A percentile compares a stretch with the other conserved stretches of the same genome.
Evolutionary conservation across 2,888 invertebrate species (phyloP).

Genomic region (Morpho achilles): DNA sequence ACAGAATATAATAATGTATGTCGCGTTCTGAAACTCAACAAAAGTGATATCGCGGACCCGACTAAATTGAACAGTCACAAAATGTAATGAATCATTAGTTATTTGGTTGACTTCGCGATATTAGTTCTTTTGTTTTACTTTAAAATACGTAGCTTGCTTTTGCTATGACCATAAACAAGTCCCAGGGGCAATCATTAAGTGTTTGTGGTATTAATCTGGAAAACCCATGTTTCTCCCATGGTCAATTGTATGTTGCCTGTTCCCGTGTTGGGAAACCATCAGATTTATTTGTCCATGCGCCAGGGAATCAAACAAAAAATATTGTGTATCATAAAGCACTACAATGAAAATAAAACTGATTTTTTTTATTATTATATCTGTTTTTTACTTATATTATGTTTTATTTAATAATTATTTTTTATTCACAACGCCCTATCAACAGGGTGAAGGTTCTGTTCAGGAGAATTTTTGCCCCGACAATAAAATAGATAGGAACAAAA

Average conservation of each 20-base stretch:
- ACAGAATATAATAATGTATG: no score
- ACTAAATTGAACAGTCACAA: not conserved
- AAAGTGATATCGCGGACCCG: not conserved
- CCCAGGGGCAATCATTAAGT: constrained; percentile 25
- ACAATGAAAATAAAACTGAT: not conserved
- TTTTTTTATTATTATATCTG: no score
- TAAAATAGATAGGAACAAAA: constrained; percentile 29
- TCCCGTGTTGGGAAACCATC: not conserved
- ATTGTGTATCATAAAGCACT: not conserved
- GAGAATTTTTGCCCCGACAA: constrained; percentile 20
- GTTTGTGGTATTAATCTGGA: constrained; percentile 27
- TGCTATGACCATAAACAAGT: constrained; percentile 31
- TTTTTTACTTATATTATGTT: no score
- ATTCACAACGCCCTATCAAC: constrained; percentile 23
- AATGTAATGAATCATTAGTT: not conserved
- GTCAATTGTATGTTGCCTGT: constrained; percentile 1
- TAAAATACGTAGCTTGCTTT: constrained; percentile 16
- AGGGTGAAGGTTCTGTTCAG: constrained; percentile 25
- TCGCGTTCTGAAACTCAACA: no score
- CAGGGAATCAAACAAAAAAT: constrained; percentile 8
- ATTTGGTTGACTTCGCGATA: no score
- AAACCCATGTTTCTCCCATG: constrained; percentile 12
- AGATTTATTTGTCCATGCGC: not conserved
- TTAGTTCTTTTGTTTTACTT: no score
- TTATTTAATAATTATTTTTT: no score